Base-by-base conservation (phyloP, 2,113 vertebrate genomes). In the Dermatemys mawii region DNA sequence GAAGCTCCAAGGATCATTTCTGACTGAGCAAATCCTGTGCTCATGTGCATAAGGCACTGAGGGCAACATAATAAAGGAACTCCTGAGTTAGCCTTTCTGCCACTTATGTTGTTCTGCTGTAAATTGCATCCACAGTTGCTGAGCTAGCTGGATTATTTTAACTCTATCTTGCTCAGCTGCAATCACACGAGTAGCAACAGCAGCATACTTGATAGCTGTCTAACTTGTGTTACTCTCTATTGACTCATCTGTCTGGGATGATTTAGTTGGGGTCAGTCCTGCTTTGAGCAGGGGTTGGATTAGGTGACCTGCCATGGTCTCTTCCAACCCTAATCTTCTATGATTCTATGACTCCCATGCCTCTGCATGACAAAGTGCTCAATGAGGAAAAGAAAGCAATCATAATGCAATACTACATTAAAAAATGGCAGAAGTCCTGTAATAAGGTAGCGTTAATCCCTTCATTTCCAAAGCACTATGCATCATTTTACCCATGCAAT, bases 1-100 rank as follows among this genome's bases (percentile, higher is more conserved):
- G 78, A 94, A 97, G 88, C 51, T 83, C 88, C 83, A 86, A 87
- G 81, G 92, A 95, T 93, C 94, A 79, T 83, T 97, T 97, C 84
- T 95, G 63, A 91, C 46, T 67, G 60, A 93, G 87, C 76, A 95
- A 97, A 95, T 96, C 91, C 90, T 83, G 63, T 92, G 81, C 87
- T 95, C n/a, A 55, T 51, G 57, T 84, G 84, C 48, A 89, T 88
- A 94, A 87, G 91, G 84, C 54, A 83, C 19, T 4, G 70, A 94
- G 41, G 53, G 51, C 73, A 94, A 95, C 91, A 92, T 83, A 76
- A 87, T 86, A 88, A 91, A 92, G 73, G 46, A 92, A 91, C 2
- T 29, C 73, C 49, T 89, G 87, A 94, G 82, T 83, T 93, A 88
- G 57, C 67, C 3, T 17, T 95, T 81, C 81, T 88, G 86, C n/a